Conservation (phyloP, 2,113 vertebrate genomes). For the Diadophis punctatus region DNA sequence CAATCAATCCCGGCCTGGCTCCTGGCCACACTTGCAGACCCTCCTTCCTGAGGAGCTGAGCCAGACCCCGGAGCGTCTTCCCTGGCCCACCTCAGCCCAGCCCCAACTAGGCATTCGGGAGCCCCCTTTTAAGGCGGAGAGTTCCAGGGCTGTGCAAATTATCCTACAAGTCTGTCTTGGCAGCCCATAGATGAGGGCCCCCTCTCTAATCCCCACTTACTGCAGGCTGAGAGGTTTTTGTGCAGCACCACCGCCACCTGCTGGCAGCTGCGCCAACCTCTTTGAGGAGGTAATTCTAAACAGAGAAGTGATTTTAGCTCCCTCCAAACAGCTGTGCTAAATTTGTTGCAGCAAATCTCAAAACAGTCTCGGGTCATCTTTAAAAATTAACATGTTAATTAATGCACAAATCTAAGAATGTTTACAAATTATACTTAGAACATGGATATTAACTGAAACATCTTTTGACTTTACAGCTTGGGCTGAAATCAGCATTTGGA, state of each 20-base stretch:
- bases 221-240: background rate
- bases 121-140: background rate
- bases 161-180: background rate
- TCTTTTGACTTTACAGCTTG: background rate
- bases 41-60: background rate
- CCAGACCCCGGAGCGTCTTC: accelerated
- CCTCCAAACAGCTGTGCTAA: background rate
- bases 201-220: background rate
- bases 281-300: background rate
- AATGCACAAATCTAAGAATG: background rate
- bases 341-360: background rate
- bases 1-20: background rate
- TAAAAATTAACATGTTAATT: background rate
- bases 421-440: background rate
- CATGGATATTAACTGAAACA: background rate
- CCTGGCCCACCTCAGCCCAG: background rate
- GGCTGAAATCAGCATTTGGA: background rate
- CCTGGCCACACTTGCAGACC: background rate
- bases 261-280: background rate
- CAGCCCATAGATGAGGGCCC: background rate
- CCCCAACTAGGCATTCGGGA: background rate
- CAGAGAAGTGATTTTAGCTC: background rate
- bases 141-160: background rate
- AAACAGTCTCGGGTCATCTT: background rate
- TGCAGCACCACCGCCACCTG: background rate